Conservation (phyloP, 2,797 vertebrate species). For the Helicolenus hilgendorfi region DNA sequence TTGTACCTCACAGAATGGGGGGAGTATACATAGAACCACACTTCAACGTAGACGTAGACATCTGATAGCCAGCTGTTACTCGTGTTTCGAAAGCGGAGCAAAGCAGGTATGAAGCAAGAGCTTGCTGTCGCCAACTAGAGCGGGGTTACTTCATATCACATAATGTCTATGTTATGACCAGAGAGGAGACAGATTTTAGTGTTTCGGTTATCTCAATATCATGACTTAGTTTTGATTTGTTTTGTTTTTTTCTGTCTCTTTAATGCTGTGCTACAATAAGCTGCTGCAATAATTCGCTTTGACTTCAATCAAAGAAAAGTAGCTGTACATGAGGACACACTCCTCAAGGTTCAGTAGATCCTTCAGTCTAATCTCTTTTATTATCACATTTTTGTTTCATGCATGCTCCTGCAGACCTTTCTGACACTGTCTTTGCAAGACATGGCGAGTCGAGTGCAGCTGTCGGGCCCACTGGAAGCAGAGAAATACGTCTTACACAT, state of each 20-base stretch:
- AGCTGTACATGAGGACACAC: not conserved
- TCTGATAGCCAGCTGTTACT: slow-evolving; percentile 16
- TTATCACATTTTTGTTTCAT: not conserved
- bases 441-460: slow-evolving; percentile 99
- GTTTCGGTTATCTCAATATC: not conserved
- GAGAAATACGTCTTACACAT: slow-evolving; percentile 99
- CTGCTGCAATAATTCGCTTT: not conserved
- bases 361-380: not conserved
- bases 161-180: not conserved
- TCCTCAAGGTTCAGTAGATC: not conserved
- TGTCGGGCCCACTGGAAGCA: slow-evolving; percentile 97
- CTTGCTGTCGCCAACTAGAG: not conserved
- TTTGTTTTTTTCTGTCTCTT: not conserved
- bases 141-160: not conserved
- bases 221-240: not conserved
- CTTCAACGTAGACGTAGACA: not conserved
- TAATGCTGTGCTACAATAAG: not conserved
- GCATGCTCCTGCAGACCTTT: slow-evolving; percentile 92
- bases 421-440: slow-evolving; percentile 99
- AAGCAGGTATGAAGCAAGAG: not conserved
- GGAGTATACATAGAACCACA: too few relatives aligned
- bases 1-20: too few relatives aligned
- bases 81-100: not conserved
- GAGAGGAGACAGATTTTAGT: not conserved
- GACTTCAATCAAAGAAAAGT: not conserved